phyloP scores from a whole-genome alignment of 2,888 invertebrate species.

The Pristionchus japonicus region DNA sequence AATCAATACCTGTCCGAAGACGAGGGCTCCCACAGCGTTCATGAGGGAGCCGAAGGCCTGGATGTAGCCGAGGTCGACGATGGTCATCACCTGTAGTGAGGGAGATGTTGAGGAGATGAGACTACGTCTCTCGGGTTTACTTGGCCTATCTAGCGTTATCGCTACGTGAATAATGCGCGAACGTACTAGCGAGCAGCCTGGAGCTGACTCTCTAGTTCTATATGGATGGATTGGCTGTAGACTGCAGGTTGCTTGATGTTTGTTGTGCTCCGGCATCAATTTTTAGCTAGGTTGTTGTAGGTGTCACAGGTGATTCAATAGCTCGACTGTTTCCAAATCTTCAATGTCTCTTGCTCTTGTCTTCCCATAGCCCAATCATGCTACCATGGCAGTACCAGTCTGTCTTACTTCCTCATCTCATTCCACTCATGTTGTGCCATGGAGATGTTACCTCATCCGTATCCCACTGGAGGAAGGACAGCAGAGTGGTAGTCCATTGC shows the following conservation, averaged over 20 bases:
- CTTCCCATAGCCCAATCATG: too few relatives aligned
- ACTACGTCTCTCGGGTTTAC: not conserved
- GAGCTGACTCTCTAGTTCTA: not conserved
- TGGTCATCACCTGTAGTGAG: slow-evolving; percentile 66
- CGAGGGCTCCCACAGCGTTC: slow-evolving; percentile 72
- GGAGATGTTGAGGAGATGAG: not conserved
- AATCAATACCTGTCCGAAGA: slow-evolving; percentile 67
- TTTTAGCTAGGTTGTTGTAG: too few relatives aligned
- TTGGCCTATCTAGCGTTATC: too few relatives aligned
- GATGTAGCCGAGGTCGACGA: slow-evolving; percentile 73
- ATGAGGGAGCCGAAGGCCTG: slow-evolving; percentile 74
- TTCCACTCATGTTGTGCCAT: too few relatives aligned
- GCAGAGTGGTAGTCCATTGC: slow-evolving; percentile 74
- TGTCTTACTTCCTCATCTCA: too few relatives aligned
- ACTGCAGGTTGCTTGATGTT: too few relatives aligned
- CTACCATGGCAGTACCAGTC: too few relatives aligned
- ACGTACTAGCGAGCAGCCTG: too few relatives aligned
- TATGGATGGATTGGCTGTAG: too few relatives aligned
- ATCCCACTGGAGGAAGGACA: slow-evolving; percentile 75
- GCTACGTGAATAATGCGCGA: too few relatives aligned
- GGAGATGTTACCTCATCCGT: slow-evolving; percentile 67
- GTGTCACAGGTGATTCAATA: too few relatives aligned
- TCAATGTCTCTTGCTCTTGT: not conserved
- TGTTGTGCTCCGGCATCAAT: too few relatives aligned
- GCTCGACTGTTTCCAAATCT: not conserved